Percentiles rank a stretch among this genome's conserved stretches.
phyloP scores from a whole-genome alignment of 2,113 vertebrate species.

The Ibidorhyncha struthersii region DNA sequence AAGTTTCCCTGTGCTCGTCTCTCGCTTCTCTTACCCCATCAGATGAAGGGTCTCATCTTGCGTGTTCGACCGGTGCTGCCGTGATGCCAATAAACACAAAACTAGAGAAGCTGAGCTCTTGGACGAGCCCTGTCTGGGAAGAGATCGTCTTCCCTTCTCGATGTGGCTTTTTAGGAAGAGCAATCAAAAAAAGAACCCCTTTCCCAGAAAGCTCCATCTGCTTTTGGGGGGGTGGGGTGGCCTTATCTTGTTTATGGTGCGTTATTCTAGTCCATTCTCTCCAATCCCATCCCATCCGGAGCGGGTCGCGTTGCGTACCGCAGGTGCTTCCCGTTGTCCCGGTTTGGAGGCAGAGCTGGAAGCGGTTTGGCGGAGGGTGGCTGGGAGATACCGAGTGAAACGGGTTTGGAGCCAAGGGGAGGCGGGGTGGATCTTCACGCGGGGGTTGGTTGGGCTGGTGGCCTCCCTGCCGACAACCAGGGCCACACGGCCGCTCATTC shows the following conservation, averaged over 20 bases:
- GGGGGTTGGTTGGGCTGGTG: accelerated
- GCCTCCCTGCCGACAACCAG: neutral
- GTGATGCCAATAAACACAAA: neutral
- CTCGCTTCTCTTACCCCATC: neutral
- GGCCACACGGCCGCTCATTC: too few relatives aligned
- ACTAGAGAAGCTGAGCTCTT: too few relatives aligned
- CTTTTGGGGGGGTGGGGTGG: too few relatives aligned
- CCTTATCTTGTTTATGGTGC: too few relatives aligned
- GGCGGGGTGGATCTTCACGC: neutral
- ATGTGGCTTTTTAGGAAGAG: neutral
- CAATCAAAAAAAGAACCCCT: neutral
- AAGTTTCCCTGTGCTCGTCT: neutral
- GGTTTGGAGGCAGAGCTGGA: neutral
- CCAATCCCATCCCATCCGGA: neutral
- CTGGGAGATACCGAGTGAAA: neutral
- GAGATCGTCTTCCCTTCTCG: neutral
- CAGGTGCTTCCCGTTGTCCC: neutral
- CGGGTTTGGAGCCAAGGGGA: neutral
- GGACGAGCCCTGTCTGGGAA: neutral
- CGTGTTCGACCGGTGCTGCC: neutral
- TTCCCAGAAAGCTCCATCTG: neutral
- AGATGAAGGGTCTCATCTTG: neutral
- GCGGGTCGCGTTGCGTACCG: accelerated
- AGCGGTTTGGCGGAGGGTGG: neutral
- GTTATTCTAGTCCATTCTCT: neutral